These are phyloP conservation scores for Aethina tumida DNA, from an alignment of 1,140 invertebrate species.

Conservation along the genomic window DNA sequence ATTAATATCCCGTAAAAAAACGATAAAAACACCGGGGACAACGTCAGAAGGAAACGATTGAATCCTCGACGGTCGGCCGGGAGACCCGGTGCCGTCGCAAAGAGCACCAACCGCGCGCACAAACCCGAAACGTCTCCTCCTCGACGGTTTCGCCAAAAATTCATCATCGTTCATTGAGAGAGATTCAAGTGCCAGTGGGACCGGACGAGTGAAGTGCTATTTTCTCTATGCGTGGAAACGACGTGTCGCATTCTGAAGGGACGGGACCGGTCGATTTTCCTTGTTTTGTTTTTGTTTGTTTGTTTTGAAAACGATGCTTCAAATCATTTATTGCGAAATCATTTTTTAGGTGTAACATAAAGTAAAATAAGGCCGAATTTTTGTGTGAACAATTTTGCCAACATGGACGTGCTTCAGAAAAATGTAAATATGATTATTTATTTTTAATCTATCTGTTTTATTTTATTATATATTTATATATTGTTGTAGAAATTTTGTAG, in stretches of 20 bases:
- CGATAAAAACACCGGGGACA: no score
- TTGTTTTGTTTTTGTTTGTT: conserved; percentile 10
- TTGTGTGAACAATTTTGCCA: conserved; percentile 21
- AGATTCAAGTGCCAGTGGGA: no score
- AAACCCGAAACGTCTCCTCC: no score
- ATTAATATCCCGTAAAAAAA: no score
- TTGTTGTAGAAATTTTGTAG: conserved; percentile 1
- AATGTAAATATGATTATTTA: conserved; percentile 26
- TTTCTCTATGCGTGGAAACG: no score
- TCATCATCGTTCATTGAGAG: no score
- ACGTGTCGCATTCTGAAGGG: conserved; percentile 17
- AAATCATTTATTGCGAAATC: conserved; percentile 17
- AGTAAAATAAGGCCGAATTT: conserved; percentile 16
- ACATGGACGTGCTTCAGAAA: conserved; percentile 31
- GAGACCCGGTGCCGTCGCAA: no score
- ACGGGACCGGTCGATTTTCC: conserved; percentile 1
- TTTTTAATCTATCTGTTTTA: not conserved
- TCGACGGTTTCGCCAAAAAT: no score
- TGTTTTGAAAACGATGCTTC: conserved; percentile 6
- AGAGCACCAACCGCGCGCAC: no score
- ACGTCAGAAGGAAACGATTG: no score
- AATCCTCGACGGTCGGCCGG: no score
- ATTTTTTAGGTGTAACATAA: conserved; percentile 32
- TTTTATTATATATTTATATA: conserved; percentile 10
- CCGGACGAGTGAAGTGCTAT: no score